A percentile compares a stretch with the other conserved stretches of the same genome.
Evolutionary conservation across 1,140 invertebrate genomes (phyloP).

Genomic region (Diabrotica undecimpunctata): DNA sequence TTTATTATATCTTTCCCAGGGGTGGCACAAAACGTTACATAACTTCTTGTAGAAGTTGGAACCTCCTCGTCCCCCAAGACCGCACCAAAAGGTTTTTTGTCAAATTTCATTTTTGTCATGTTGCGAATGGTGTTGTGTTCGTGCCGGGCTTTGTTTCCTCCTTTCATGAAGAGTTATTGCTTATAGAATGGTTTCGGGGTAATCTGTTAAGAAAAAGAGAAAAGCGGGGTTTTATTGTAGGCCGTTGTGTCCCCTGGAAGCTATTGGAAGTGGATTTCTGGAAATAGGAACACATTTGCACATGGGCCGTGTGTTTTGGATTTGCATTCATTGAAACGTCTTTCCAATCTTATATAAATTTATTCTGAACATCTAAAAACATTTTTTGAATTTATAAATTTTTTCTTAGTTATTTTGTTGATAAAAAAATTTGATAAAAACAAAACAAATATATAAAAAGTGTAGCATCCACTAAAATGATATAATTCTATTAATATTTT

Average conservation of each 20-base stretch:
- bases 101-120: conserved; percentile 2
- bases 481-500: too few relatives aligned
- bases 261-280: not conserved
- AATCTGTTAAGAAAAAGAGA: conserved; percentile 2
- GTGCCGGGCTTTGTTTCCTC: not conserved
- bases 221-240: not conserved
- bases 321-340: too few relatives aligned
- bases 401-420: too few relatives aligned
- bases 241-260: not conserved
- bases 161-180: conserved; percentile 2
- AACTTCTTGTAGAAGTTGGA: conserved; percentile 44
- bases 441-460: too few relatives aligned
- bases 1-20: conserved; percentile 44
- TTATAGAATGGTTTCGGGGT: conserved; percentile 1
- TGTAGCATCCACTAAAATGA: too few relatives aligned
- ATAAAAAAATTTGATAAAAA: too few relatives aligned
- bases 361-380: too few relatives aligned
- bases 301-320: too few relatives aligned
- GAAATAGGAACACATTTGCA: not conserved
- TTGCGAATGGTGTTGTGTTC: conserved; percentile 1
- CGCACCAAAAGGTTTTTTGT: conserved; percentile 1
- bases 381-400: too few relatives aligned
- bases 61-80: conserved; percentile 24
- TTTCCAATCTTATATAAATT: too few relatives aligned
- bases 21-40: conserved; percentile 43